A percentile compares a stretch with the other conserved stretches of the same genome.
phyloP scores from a whole-genome alignment of 2,113 vertebrate genomes.

The Tachysurus vachellii region DNA sequence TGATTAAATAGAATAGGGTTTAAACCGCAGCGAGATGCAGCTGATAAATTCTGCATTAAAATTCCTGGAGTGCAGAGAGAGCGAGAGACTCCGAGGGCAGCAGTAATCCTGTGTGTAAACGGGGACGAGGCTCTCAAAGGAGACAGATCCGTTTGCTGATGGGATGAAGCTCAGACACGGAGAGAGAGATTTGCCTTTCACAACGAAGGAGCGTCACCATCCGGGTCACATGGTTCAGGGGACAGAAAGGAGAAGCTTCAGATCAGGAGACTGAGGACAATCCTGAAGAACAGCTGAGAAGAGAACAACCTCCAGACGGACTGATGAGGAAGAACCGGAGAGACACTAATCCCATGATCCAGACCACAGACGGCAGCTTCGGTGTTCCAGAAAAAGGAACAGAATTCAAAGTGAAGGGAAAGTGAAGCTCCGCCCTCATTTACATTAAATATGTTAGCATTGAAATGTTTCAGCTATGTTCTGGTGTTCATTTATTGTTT shows the following conservation, averaged over 20 bases:
- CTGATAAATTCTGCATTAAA: conserved; percentile 7
- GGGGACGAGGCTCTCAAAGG: conserved; percentile 31
- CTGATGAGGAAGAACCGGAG: conserved; percentile 8
- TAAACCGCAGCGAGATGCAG: not conserved
- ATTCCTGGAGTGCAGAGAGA: conserved; percentile 38
- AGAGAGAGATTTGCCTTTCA: conserved; percentile 63
- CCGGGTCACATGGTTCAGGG: conserved; percentile 62
- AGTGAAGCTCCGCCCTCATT: not conserved
- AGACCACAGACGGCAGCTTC: not conserved
- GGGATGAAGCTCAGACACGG: conserved; percentile 44
- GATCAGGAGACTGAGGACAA: conserved; percentile 52
- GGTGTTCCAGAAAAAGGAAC: not conserved
- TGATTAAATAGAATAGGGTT: not conserved
- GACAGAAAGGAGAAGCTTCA: conserved; percentile 53
- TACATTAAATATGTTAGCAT: not conserved
- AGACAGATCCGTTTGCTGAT: conserved; percentile 45
- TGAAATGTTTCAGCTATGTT: not conserved
- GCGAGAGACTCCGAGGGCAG: conserved; percentile 14
- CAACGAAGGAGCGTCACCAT: conserved; percentile 66
- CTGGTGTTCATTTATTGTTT: no score
- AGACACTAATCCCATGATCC: conserved; percentile 25
- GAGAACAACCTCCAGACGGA: conserved; percentile 15
- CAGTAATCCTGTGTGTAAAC: conserved; percentile 55
- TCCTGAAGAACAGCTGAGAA: conserved; percentile 31
- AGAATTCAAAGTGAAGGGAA: not conserved